These are phyloP conservation scores for Geophilus truncorum DNA, from an alignment of 2,888 invertebrate genomes.

Conservation along the genomic window DNA sequence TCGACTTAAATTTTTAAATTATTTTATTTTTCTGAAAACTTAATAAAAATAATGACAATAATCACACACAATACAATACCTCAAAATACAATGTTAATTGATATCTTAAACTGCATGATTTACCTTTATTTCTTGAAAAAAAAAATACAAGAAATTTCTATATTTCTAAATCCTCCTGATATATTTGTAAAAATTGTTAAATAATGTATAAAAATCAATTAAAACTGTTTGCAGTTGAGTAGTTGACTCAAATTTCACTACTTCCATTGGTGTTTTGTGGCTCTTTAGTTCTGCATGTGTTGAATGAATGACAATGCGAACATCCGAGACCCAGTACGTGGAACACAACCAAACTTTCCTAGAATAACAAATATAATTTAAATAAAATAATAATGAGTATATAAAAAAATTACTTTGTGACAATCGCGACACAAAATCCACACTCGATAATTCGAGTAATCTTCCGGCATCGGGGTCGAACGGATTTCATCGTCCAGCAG, in stretches of 20 bases:
- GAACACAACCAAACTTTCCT: constrained; percentile 75
- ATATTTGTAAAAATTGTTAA: too few species aligned
- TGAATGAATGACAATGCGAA: constrained; percentile 80
- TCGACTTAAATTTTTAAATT: neutral
- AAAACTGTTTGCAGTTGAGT: neutral
- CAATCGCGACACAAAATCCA: constrained; percentile 87
- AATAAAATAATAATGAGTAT: neutral
- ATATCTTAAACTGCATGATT: too few species aligned
- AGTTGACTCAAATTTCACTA: neutral
- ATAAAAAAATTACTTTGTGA: constrained; percentile 62
- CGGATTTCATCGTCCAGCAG: constrained; percentile 76
- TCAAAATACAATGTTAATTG: too few species aligned
- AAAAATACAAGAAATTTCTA: too few species aligned
- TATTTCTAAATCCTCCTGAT: too few species aligned
- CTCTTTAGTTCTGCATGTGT: constrained; percentile 61
- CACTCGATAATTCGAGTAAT: constrained; percentile 72
- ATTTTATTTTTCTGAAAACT: neutral
- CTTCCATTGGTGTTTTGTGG: neutral
- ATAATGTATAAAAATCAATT: neutral
- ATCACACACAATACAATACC: too few species aligned
- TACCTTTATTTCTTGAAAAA: too few species aligned
- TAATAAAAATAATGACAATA: too few species aligned
- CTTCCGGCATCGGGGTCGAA: constrained; percentile 75
- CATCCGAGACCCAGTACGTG: constrained; percentile 86
- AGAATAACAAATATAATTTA: too few species aligned